phyloP scores from a whole-genome alignment of 2,797 vertebrate genomes.

The Gephyroberyx darwinii region DNA sequence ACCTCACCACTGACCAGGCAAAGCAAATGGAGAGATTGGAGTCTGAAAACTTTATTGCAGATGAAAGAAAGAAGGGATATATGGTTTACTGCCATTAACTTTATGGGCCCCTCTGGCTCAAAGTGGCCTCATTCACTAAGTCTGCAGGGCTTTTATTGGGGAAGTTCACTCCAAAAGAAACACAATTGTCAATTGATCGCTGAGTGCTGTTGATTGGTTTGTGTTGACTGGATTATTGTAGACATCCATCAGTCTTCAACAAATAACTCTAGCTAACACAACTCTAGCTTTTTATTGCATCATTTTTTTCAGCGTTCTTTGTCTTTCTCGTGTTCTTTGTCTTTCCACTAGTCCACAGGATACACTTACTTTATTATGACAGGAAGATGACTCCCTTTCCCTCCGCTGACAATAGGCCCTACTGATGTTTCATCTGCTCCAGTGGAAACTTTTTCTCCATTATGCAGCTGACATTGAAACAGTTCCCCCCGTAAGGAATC shows the following conservation, averaged over 20 bases:
- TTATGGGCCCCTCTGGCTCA: constrained; percentile 45
- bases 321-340: constrained; percentile 20
- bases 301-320: background rate
- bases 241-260: constrained; percentile 20
- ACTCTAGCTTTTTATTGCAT: constrained; percentile 16
- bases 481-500: constrained; percentile 40
- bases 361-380: constrained; percentile 56
- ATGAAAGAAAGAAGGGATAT: constrained; percentile 53
- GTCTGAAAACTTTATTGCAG: constrained; percentile 60
- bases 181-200: constrained; percentile 17
- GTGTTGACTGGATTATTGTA: constrained; percentile 12
- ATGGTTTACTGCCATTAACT: constrained; percentile 55
- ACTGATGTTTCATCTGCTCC: constrained; percentile 46
- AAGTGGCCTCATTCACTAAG: constrained; percentile 50
- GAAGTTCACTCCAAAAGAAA: constrained; percentile 37
- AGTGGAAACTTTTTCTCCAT: constrained; percentile 56
- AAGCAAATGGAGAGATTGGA: constrained; percentile 60
- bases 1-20: constrained; percentile 30
- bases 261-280: too few species aligned
- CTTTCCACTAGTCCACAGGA: constrained; percentile 18
- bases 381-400: constrained; percentile 31
- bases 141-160: constrained; percentile 31
- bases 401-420: constrained; percentile 39
- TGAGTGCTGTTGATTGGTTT: constrained; percentile 29
- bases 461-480: constrained; percentile 63